Percentiles rank a stretch among this genome's conserved stretches.
Conservation (phyloP, 2,888 invertebrate species). For the Latheticus oryzae region DNA sequence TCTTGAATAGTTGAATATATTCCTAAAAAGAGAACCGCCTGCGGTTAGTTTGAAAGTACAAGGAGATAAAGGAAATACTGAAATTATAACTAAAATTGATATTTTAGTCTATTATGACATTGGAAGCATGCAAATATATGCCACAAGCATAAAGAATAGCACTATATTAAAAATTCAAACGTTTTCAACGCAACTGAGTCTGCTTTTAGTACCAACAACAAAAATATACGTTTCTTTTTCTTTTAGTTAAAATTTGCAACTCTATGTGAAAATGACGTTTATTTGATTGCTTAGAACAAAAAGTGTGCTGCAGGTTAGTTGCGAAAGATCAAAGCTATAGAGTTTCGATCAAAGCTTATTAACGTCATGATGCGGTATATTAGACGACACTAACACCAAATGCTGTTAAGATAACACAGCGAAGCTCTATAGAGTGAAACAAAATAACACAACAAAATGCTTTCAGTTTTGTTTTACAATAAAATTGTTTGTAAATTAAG, state of each 20-base stretch:
- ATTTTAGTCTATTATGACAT: constrained; percentile 8
- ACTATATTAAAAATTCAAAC: constrained; percentile 27
- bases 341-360: constrained; percentile 6
- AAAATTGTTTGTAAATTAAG: too few relatives aligned
- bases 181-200: constrained; percentile 8
- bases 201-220: constrained; percentile 15
- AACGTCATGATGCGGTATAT: not conserved
- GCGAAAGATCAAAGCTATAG: constrained; percentile 5
- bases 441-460: too few relatives aligned
- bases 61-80: constrained; percentile 20
- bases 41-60: constrained; percentile 9
- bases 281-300: not conserved
- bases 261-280: not conserved
- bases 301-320: not conserved
- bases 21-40: constrained; percentile 3
- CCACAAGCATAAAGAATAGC: constrained; percentile 20
- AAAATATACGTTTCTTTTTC: constrained; percentile 16
- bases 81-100: constrained; percentile 25
- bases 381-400: not conserved
- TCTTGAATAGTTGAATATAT: constrained; percentile 15
- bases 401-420: not conserved
- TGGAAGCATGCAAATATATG: constrained; percentile 5
- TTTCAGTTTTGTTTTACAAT: too few relatives aligned
- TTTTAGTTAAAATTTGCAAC: too few relatives aligned
- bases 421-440: too few relatives aligned